These are phyloP conservation scores for Nudaria mundana DNA, from an alignment of 2,888 invertebrate species.

Conservation along the genomic window DNA sequence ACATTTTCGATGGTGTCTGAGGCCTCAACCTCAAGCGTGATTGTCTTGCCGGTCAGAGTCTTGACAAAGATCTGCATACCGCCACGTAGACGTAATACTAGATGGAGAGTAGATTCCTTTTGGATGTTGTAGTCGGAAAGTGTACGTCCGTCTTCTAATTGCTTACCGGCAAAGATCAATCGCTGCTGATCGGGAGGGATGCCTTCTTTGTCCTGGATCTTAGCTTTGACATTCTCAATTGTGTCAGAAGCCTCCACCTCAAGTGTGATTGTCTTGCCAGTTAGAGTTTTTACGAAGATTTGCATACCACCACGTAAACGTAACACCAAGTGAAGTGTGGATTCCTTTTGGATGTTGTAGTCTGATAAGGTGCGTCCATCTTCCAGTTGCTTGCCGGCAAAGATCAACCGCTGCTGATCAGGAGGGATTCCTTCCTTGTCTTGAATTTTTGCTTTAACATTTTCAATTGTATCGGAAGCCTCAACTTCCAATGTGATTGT, in stretches of 20 bases:
- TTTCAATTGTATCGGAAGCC: conserved; percentile 38
- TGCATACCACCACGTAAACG: conserved; percentile 42
- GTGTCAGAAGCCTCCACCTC: conserved; percentile 34
- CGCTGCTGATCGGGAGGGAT: conserved; percentile 46
- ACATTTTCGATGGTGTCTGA: conserved; percentile 51
- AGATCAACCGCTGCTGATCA: conserved; percentile 38
- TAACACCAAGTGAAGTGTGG: conserved; percentile 32
- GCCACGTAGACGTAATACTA: conserved; percentile 37
- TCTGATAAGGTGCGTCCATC: conserved; percentile 37
- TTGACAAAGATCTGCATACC: conserved; percentile 45
- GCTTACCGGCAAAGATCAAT: conserved; percentile 46
- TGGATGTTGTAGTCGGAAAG: conserved; percentile 42
- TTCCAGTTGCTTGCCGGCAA: conserved; percentile 39
- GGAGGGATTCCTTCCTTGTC: conserved; percentile 41
- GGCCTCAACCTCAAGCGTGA: conserved; percentile 42
- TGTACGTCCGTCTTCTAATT: conserved; percentile 35
- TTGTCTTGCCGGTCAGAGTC: conserved; percentile 39
- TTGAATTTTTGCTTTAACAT: conserved; percentile 39
- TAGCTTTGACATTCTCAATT: conserved; percentile 32
- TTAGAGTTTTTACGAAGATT: conserved; percentile 38
- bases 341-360: conserved; percentile 41
- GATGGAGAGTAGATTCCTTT: conserved; percentile 39
- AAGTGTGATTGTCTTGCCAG: conserved; percentile 37
- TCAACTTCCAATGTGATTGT: conserved; percentile 38
- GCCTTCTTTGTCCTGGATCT: conserved; percentile 36